These are phyloP conservation scores for Lepilemur septentrionalis DNA, from an alignment of 2,797 vertebrate genomes.

Conservation along the genomic window DNA sequence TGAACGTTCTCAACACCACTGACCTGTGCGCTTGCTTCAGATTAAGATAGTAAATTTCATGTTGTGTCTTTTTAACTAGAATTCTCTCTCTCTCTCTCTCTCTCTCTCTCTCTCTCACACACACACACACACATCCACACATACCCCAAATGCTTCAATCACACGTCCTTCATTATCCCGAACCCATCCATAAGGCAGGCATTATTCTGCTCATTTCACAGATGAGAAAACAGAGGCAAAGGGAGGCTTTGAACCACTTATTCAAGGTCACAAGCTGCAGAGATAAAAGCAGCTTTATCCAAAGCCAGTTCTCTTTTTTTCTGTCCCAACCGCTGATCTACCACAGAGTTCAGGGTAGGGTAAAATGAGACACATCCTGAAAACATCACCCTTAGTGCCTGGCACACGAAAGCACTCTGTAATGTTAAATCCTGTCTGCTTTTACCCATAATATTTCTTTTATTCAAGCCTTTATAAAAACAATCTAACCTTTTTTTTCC, in stretches of 20 bases:
- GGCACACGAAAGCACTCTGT: rapidly evolving
- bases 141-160: not conserved
- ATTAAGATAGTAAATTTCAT: not conserved
- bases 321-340: not conserved
- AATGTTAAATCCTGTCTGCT: not conserved
- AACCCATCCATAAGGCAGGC: not conserved
- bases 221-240: not conserved
- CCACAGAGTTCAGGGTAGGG: not conserved
- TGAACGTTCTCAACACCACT: not conserved
- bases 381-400: not conserved
- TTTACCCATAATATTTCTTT: not conserved
- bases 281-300: not conserved
- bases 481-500: not conserved
- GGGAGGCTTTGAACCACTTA: not conserved
- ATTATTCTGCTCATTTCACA: not conserved
- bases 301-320: not conserved
- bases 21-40: not conserved
- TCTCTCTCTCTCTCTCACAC: not conserved
- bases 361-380: not conserved
- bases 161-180: not conserved
- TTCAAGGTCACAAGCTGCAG: not conserved
- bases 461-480: not conserved
- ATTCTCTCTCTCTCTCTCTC: too few relatives aligned
- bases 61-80: not conserved
- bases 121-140: not conserved